Conservation (phyloP, 2,113 vertebrate genomes). For the Falcunculus frontatus region DNA sequence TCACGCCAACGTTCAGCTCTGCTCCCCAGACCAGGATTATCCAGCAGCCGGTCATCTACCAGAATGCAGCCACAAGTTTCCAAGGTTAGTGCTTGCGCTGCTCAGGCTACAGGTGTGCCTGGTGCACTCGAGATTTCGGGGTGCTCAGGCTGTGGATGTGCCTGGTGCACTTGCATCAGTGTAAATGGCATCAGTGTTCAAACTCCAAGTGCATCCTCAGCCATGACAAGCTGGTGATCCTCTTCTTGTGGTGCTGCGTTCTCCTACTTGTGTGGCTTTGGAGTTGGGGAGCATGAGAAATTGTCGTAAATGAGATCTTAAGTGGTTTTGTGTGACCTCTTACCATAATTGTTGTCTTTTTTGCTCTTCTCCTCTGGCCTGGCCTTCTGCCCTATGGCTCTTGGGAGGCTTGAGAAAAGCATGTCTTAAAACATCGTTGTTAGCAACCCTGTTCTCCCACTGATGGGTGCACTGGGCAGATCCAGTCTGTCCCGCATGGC, state of each 20-base stretch:
- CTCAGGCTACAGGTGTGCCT: not conserved
- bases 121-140: fast-evolving
- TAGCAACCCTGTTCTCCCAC: not conserved
- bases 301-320: not conserved
- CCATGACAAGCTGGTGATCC: fast-evolving
- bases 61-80: slow-evolving; percentile 84
- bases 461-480: not conserved
- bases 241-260: not conserved
- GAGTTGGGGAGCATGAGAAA: not conserved
- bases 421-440: not conserved
- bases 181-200: not conserved
- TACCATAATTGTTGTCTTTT: not conserved
- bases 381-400: not conserved
- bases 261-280: not conserved
- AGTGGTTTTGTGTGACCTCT: not conserved
- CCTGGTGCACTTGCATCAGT: not conserved
- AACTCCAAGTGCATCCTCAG: not conserved
- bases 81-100: slow-evolving; percentile 81
- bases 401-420: not conserved
- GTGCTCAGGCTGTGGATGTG: not conserved
- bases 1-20: slow-evolving; percentile 80
- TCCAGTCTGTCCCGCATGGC: not conserved
- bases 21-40: slow-evolving; percentile 87
- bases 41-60: slow-evolving; percentile 92
- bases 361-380: not conserved